These are phyloP conservation scores for Oedothorax gibbosus DNA, from an alignment of 1,140 invertebrate genomes.

Conservation along the genomic window DNA sequence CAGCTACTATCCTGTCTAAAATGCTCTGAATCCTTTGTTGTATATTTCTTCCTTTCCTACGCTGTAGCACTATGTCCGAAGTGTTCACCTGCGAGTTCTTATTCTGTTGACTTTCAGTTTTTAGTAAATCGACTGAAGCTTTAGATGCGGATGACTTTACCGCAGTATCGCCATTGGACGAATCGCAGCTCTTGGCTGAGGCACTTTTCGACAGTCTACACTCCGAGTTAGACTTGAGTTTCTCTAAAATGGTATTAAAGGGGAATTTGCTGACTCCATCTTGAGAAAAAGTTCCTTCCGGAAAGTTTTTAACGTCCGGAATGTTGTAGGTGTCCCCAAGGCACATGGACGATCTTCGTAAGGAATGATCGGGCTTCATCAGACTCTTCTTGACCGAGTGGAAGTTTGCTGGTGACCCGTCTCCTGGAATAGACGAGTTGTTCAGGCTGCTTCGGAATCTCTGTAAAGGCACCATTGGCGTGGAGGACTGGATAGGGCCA, in stretches of 20 bases:
- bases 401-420: conserved; percentile 24
- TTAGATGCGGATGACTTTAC: not conserved
- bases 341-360: not conserved
- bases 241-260: conserved; percentile 51
- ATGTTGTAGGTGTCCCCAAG: conserved; percentile 21
- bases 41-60: conserved; percentile 46
- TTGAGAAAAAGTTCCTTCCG: not conserved
- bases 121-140: not conserved
- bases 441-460: conserved; percentile 9
- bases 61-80: not conserved
- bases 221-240: conserved; percentile 45
- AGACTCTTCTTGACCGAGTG: conserved; percentile 37
- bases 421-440: not conserved
- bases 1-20: conserved; percentile 53
- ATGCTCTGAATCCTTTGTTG: conserved; percentile 56
- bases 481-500: conserved; percentile 26
- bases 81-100: conserved; percentile 15
- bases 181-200: not conserved
- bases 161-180: not conserved
- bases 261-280: conserved; percentile 39
- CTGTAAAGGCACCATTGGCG: conserved; percentile 14
- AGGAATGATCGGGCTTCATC: not conserved
- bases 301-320: conserved; percentile 6
- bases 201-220: conserved; percentile 24
- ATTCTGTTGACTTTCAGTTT: not conserved